Percentiles rank a stretch among this genome's conserved stretches.
These are phyloP conservation scores for Malurus splendens DNA, from an alignment of 2,797 vertebrate genomes.

Conservation along the genomic window DNA sequence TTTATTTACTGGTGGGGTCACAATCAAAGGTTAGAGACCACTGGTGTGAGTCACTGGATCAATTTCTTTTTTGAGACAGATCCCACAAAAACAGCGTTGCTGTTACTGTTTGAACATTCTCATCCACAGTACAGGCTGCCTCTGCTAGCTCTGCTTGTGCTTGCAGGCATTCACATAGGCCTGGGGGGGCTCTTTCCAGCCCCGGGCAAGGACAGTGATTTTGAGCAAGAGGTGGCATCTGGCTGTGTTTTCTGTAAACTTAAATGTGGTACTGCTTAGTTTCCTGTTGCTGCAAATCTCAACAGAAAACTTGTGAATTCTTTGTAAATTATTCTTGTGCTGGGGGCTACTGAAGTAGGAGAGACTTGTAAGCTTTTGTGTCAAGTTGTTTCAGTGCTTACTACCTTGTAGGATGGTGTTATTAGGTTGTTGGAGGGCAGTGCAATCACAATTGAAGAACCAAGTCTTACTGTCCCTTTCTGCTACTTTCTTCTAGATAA, in stretches of 20 bases:
- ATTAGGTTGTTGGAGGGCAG: neutral
- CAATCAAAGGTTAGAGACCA: neutral
- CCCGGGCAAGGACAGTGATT: neutral
- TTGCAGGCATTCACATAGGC: rapidly evolving
- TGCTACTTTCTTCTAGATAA: constrained; percentile 73
- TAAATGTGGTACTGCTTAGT: neutral
- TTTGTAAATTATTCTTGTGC: neutral
- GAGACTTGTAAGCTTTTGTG: neutral
- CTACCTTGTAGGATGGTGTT: neutral
- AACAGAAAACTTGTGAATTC: neutral
- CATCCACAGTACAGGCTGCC: neutral
- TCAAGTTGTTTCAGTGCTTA: neutral
- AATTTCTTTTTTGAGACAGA: neutral
- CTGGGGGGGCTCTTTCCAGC: neutral
- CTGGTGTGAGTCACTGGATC: neutral
- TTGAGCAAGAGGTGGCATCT: neutral
- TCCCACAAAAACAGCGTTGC: neutral
- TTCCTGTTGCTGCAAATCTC: neutral
- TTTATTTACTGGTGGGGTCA: neutral
- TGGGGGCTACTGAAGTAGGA: neutral
- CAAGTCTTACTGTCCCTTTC: neutral
- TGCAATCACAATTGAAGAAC: neutral
- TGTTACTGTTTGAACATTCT: neutral
- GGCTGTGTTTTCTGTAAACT: neutral
- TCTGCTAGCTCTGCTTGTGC: neutral